Evolutionary conservation across 1,140 invertebrate genomes (phyloP), one percentile per base, ranked within the genome.

Genomic region (Belonocnema kinseyi): DNA sequence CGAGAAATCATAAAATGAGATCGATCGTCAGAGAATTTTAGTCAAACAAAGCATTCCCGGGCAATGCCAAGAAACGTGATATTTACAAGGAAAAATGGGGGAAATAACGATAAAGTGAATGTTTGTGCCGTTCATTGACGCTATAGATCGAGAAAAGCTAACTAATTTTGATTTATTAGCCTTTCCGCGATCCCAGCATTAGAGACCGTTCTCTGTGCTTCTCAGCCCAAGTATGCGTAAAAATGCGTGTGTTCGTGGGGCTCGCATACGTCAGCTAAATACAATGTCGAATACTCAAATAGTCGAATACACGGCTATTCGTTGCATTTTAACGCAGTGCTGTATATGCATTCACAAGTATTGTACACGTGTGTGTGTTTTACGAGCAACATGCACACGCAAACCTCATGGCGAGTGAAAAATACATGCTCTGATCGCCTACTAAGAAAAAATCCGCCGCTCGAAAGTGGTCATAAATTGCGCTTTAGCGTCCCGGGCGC

Each of bases 391-490:
- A 50, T 50, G 52, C 40, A 56, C 54, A 61, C 74, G 40, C 61
- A 33, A 66, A 33, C 61, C 61, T 66, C 61, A 66, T 66, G 61
- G 61, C 61, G 16, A 66, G 40, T 66, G 61, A 66, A 66, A 66
- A 66, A 66, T 46, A 75, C 74, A 75, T 52, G 53, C 56, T 58
- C 74, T 21, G 53, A 75, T 58, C 53, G 51, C 19, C 66, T 53
- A 74, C 40, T 40, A 52, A 56, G 40, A 46, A 51, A 61, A 75
- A 75, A 66, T 66, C 33, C n/a, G 46, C n/a, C 56, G 14, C 50
- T 26, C 19, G 51, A 72, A 72, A 13, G 50, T 16, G 50, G 17
- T 11, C 51, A 21, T 12, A 33, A 53, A 54, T 54, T 12, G 50
- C 1, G 19, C 19, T 33, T 26, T n/a, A 3, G 10, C 26, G 16